These are phyloP conservation scores for Potamarius usumacintae DNA, from an alignment of 2,113 vertebrate species.

Conservation along the genomic window DNA sequence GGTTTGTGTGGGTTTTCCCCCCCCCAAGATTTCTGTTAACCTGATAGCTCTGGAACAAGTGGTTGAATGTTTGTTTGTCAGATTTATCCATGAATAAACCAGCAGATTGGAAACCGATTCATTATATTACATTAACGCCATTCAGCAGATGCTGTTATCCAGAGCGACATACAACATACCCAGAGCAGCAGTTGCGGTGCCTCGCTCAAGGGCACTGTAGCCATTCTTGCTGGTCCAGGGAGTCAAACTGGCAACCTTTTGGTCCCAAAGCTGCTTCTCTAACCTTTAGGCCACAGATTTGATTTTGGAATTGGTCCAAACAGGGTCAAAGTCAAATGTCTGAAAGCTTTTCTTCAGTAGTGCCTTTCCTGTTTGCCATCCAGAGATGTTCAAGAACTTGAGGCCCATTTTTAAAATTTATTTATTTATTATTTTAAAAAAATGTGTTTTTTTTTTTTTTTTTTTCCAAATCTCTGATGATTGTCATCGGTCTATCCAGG, in stretches of 20 bases:
- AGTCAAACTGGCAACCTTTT: too few species aligned
- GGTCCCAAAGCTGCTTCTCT: too few species aligned
- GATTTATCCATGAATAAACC: neutral
- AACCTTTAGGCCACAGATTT: too few species aligned
- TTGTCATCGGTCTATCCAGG: neutral
- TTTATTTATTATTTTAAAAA: too few species aligned
- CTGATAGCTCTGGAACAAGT: neutral
- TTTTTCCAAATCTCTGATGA: neutral
- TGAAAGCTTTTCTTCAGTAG: neutral
- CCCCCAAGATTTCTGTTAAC: neutral
- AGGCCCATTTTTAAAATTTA: neutral
- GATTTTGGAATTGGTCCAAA: neutral
- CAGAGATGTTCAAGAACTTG: neutral
- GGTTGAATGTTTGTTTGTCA: neutral
- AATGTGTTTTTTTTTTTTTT: neutral
- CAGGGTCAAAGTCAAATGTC: neutral
- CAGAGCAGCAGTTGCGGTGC: too few species aligned
- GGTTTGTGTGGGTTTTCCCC: too few species aligned
- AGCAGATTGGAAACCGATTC: neutral
- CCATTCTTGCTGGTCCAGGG: too few species aligned
- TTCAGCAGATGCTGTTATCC: too few species aligned
- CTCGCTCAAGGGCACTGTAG: too few species aligned
- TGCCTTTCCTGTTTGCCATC: neutral
- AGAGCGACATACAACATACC: too few species aligned
- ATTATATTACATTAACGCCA: too few species aligned